phyloP scores from a whole-genome alignment of 2,888 invertebrate species.

The Xylota sylvarum region DNA sequence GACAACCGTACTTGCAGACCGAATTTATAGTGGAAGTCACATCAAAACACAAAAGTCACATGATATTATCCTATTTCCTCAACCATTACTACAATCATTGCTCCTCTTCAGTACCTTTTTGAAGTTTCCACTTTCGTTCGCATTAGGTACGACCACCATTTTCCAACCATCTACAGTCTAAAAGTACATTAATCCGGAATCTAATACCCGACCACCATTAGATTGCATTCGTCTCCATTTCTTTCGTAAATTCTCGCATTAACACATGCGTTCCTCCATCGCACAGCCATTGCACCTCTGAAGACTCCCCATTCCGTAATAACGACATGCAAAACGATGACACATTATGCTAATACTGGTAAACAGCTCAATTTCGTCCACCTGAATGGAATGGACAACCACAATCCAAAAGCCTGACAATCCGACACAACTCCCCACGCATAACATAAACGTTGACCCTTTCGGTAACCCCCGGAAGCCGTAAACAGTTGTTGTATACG shows the following conservation, averaged over 20 bases:
- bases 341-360: conserved; percentile 73
- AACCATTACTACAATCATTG: too few species aligned
- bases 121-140: too few species aligned
- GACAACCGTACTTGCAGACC: too few species aligned
- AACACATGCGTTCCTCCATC: conserved; percentile 54
- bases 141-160: conserved; percentile 5
- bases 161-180: not conserved
- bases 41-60: too few species aligned
- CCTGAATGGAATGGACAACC: conserved; percentile 39
- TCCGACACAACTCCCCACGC: conserved; percentile 54
- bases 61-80: too few species aligned
- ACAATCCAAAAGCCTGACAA: conserved; percentile 39
- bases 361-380: conserved; percentile 72
- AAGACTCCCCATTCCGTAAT: conserved; percentile 16
- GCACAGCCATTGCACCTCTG: not conserved
- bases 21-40: too few species aligned
- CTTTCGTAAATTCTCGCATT: conserved; percentile 30
- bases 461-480: conserved; percentile 72
- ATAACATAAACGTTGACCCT: conserved; percentile 72
- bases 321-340: conserved; percentile 73
- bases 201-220: conserved; percentile 14
- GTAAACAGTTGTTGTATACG: conserved; percentile 56
- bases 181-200: conserved; percentile 19
- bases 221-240: conserved; percentile 19
- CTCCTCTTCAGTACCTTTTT: too few species aligned